Base-by-base conservation (phyloP, 2,797 vertebrate species). In the Sternarchorhynchus goeldii region DNA sequence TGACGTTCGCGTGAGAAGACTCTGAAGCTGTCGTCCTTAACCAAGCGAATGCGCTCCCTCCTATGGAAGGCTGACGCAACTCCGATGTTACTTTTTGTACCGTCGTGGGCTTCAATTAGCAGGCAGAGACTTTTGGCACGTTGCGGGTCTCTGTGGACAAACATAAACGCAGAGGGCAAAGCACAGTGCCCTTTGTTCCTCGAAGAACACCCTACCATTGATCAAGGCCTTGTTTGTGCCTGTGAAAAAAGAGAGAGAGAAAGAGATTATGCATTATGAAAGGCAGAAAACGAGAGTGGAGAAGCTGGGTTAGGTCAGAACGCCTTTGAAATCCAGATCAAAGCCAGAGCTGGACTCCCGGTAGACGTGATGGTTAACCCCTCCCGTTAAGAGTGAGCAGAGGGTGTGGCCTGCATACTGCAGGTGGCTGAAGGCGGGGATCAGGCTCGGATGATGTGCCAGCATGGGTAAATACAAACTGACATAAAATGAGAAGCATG, bases 301-400 rank as follows among this genome's bases (percentile, higher is more conserved):
- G 53, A 78, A 50, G 21, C 25, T 65, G 21, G 75, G 50, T 32
- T 59, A 73, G 78, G 81, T 83, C 76, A 81, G 73, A 76, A 62
- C 45, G 18, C 66, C 84, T 85, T 85, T 82, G 69, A 82, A 76
- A 81, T 79, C 17, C 31, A 60, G 74, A 87, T 85, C 85, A 86
- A 86, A 86, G 84, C 72, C n/a, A 5, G 17, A 20, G 53, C 36
- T 65, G 73, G 75, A 71, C 66, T 79, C 65, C 21, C 5, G 0
- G 1, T 64, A 63, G 76, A 77, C 10, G 39, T 56, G 21, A 39
- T 70, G 1, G 78, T 65, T 84, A 76, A 78, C 82, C 64, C 77
- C 50, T 63, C 29, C 58, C 76, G 58, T 60, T 65, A 41, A 77
- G 32, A 79, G 32, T 56, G 73, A 66, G 56, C 66, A 57, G 25